Base-by-base conservation (phyloP, 2,797 vertebrate genomes). In the Anableps anableps region DNA sequence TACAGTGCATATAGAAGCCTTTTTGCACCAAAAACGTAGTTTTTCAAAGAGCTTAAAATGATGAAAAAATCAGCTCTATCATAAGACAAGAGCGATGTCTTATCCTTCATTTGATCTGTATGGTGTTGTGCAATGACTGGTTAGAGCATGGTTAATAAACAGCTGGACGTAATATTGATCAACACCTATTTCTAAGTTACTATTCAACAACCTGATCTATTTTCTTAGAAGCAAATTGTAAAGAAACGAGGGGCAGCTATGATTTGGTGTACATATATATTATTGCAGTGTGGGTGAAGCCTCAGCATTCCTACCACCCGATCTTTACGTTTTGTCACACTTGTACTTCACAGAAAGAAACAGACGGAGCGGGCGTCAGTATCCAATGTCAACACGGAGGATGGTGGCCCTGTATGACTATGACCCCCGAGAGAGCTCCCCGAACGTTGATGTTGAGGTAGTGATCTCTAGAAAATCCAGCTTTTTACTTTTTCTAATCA, bases 361-460 rank as follows among this genome's bases (percentile, higher is more conserved):
- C 94, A 92, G 97, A n/a, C 95, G 97, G 8, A 94, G 96, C 0
- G 93, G 96, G 26, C 92, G 97, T 31, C 97, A 95, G 11, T 96
- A 96, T 38, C 87, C 96, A 0, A 89, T 94, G 83, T 86, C 94
- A 0, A 99, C 98, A 0, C 87, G 96, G 2, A 96, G 98, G 81
- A 98, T 99, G 98, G 98, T 99, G 85, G 98, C 98, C 0, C 95
- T 99, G 58, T 99, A 99, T 0, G 98, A 99, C 87, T 99, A 99
- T 0, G 98, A 99, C 79, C 98, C 98, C 0, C 83, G 98, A 75
- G 98, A 99, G 81, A 99, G 98, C 92, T 99, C 98, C 14, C 98
- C 98, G 0, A 99, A 99, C n/a, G 96, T 99, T 74, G 98, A 99
- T 0, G 97, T 99, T 7, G 98, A 99, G 98, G 98, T 99, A 97